phyloP scores from a whole-genome alignment of 1,140 invertebrate species.

The Chironomus striatipennis region DNA sequence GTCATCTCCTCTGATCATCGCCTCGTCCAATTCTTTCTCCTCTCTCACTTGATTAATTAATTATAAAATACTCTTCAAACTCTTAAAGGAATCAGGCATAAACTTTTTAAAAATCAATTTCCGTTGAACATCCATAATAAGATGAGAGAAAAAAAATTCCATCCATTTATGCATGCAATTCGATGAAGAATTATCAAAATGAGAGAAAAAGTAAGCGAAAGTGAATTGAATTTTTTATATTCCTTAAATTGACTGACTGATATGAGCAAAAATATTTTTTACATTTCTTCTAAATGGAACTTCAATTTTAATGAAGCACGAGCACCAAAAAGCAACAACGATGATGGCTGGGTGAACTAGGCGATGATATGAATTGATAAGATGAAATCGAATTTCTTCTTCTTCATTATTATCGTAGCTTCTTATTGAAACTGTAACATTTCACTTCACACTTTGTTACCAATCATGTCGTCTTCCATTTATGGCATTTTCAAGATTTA shows the following conservation, averaged over 20 bases:
- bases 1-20: no score
- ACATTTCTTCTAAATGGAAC: not conserved
- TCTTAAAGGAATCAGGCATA: no score
- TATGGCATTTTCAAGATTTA: not conserved
- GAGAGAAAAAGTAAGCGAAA: not conserved
- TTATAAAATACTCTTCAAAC: no score
- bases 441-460: constrained; percentile 17
- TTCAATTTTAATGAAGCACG: not conserved
- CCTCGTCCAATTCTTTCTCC: no score
- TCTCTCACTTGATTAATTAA: no score
- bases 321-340: not conserved
- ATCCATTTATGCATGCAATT: no score
- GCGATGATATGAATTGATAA: not conserved
- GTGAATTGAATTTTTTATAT: not conserved
- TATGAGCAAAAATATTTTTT: not conserved
- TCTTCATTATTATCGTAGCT: not conserved
- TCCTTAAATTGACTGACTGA: not conserved
- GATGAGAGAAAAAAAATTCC: no score
- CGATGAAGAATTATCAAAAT: not conserved
- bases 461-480: not conserved
- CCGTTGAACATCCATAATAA: no score
- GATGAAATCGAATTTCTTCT: constrained; percentile 4
- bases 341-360: not conserved
- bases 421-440: constrained; percentile 19
- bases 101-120: no score